Evolutionary conservation across 2,888 invertebrate genomes (phyloP), one percentile per base, ranked within the genome.

Genomic region (Drosophila nigricruria): DNA sequence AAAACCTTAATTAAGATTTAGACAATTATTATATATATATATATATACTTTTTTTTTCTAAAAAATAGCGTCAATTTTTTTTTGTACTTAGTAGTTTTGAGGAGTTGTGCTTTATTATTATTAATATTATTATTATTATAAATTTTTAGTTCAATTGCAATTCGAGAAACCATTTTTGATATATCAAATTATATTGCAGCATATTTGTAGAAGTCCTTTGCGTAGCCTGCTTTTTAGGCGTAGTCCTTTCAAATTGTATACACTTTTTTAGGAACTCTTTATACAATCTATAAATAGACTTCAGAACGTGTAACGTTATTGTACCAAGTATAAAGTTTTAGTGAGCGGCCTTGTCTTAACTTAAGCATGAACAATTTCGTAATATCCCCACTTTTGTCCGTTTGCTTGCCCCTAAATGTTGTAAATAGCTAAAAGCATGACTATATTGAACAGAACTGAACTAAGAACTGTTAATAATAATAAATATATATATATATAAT

Each of bases 271-370:
- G 20, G 25, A 30, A 23, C 9, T 60, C 42, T 47, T 53, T 10
- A 20, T 36, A 45, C 23, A 34, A 50, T 49, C 49, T 52, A 56
- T 20, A 47, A 52, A 60, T 57, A 73, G 77, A 77, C 77, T 77
- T 77, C 9, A 67, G 58, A 40, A 77, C 77, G 77, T 77, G 47
- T 47, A 77, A 77, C 77, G 77, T 77, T 77, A 69, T 63, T n/a
- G 73, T 77, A 77, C 73, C 69, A 77, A 77, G 65, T 77, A 77
- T 25, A 66, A 67, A 56, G 50, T 58, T 53, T 49, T 30, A 27
- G 20, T n/a, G 34, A 53, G 66, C 58, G 66, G 66, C 63, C 66
- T 77, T 77, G 50, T 69, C 42, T 52, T 63, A 70, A 52, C 43
- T 60, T 72, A 52, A 70, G 54, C 18, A 36, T 16, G 5, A 14